Evolutionary conservation across 2,888 invertebrate genomes (phyloP).

Genomic region (Tromatobia lineatoria): DNA sequence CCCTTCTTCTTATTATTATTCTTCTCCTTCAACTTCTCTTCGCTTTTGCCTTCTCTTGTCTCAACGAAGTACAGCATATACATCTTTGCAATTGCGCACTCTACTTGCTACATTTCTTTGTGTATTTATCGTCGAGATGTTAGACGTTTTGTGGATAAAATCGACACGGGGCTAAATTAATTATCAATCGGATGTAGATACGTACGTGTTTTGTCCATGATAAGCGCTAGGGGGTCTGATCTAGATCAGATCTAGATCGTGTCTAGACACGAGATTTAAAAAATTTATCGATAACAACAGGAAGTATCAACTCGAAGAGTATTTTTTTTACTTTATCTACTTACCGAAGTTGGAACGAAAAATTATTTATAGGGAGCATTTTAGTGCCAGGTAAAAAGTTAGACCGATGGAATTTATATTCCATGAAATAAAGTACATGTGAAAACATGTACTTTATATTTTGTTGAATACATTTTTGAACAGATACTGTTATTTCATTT

Average conservation of each 20-base stretch:
- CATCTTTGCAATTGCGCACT: constrained; percentile 30
- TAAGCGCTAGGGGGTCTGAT: constrained; percentile 21
- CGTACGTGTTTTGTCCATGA: constrained; percentile 1
- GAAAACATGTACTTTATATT: too few relatives aligned
- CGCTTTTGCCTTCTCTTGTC: constrained; percentile 34
- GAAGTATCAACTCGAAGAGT: neutral
- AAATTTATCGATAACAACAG: neutral
- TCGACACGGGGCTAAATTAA: constrained; percentile 25
- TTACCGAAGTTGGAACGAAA: too few relatives aligned
- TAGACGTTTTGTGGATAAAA: constrained; percentile 26
- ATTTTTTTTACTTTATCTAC: too few relatives aligned
- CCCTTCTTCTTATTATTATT: constrained; percentile 37
- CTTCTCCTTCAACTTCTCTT: constrained; percentile 17
- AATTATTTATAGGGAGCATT: too few relatives aligned
- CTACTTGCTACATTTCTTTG: neutral
- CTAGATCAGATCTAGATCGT: neutral
- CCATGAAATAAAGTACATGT: too few relatives aligned
- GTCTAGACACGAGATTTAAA: too few relatives aligned
- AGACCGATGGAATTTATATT: too few relatives aligned
- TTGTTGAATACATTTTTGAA: too few relatives aligned
- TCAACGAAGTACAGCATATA: neutral
- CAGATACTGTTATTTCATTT: too few relatives aligned
- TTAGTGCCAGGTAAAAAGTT: too few relatives aligned
- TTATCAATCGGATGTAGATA: neutral
- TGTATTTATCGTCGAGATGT: constrained; percentile 40